A percentile compares a stretch with the other conserved stretches of the same genome.
Conservation (phyloP, 2,888 invertebrate species). For the Dolichopus griseipennis region DNA sequence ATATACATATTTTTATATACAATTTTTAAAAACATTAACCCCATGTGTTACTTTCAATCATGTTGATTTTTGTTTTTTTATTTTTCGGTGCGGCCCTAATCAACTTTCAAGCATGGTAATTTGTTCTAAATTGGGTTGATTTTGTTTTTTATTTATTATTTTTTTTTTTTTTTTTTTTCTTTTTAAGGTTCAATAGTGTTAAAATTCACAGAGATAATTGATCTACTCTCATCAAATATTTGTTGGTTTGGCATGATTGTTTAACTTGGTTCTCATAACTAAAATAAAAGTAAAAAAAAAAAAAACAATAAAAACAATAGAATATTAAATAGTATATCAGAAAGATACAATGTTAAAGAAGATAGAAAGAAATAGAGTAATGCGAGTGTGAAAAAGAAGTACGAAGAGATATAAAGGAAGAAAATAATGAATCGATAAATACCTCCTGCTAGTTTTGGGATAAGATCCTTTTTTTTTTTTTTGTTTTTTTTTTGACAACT, state of each 20-base stretch:
- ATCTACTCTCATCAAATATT: not conserved
- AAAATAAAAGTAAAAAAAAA: too few relatives aligned
- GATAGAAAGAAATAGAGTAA: too few relatives aligned
- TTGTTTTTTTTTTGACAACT: not conserved
- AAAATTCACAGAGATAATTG: slow-evolving; percentile 4
- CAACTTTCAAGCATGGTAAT: not conserved
- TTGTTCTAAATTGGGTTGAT: not conserved
- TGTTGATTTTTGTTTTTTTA: not conserved
- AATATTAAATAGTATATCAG: too few relatives aligned
- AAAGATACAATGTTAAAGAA: not conserved
- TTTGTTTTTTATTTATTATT: too few relatives aligned
- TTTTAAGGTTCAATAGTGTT: not conserved
- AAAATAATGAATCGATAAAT: slow-evolving; percentile 2
- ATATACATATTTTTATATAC: not conserved
- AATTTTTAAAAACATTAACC: slow-evolving; percentile 6
- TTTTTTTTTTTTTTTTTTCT: not conserved
- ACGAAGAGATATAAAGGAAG: too few relatives aligned
- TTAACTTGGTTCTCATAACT: not conserved
- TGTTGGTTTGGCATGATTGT: not conserved
- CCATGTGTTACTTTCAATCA: slow-evolving; percentile 3
- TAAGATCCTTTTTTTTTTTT: not conserved
- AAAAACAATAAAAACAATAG: not conserved
- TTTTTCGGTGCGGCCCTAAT: not conserved
- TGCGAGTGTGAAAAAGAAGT: too few relatives aligned
- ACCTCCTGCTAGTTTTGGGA: slow-evolving; percentile 2